Evolutionary conservation across 2,113 vertebrate genomes (phyloP), one percentile per base, ranked within the genome.

Genomic region (Candoia aspera): DNA sequence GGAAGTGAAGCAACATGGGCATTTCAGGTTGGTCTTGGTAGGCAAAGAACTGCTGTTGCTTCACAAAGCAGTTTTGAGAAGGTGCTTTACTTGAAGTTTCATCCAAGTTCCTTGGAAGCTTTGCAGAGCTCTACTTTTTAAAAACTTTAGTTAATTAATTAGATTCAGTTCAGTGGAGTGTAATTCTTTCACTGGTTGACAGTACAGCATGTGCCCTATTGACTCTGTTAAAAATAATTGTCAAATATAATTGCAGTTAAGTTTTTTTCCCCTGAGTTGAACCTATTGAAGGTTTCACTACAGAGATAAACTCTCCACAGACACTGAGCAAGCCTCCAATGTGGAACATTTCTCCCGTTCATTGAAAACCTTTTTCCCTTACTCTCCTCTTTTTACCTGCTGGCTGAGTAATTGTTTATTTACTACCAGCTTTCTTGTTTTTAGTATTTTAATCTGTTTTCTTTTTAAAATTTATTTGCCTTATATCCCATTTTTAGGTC

Each of bases 181-280:
- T 84, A 90, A 90, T 84, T 90, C n/a, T 90, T 84, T n/a, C 42
- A 68, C 49, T 68, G 37, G 59, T n/a, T 53, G 13, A 58, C 89
- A 90, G 89, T 90, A 55, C 64, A 79, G 53, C 53, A 79, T 37
- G 55, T 53, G 55, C 68, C 89, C 89, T 90, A 73, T 73, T 90
- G 89, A 79, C 54, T 90, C 73, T 58, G 68, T 33, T 83, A 58
- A 90, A 79, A 83, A 79, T 83, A 79, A 90, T 57, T 33, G 83
- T 83, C 64, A 90, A 53, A 83, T 83, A 90, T 84, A 90, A 90
- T 57, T 59, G 54, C 42, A 84, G 57, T 84, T 59, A 90, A 23
- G 73, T 90, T 57, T 55, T 55, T 90, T 49, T n/a, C 23, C 33
- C 54, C 68, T 57, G 89, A 90, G 37, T 83, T 84, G 33, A 84